Base-by-base conservation (phyloP, 2,888 invertebrate species). In the Meliscaeva auricollis region DNA sequence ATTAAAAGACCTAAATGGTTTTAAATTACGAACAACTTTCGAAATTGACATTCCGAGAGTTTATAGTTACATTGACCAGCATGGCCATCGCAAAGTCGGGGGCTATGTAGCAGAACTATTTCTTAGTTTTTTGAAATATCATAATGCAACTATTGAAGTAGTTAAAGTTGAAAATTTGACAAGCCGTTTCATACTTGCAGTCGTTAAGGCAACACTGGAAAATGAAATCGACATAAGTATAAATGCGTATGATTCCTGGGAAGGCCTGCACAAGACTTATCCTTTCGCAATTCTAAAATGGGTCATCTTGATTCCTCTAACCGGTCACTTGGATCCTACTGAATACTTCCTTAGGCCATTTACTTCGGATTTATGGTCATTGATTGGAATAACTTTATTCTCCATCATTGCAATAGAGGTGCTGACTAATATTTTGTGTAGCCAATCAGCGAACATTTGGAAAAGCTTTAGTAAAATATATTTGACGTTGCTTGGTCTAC, bases 321-420 rank as follows among this genome's bases (percentile, higher is more conserved):
- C 44, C 15, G 66, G 66, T 0, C 15, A 32, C n/a, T 11, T 75
- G 6, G 26, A 75, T 17, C 64, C 75, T 0, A 64, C 60, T 13
- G n/a, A 75, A 11, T 81, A 81, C 30, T 74, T 72, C 32, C 15
- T 72, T 13, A 26, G 66, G 30, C 66, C 75, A 5, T 76, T 76
- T 52, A 20, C 44, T 0, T 9, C 50, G 4, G 11, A 13, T 1
- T 17, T 35, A 8, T 81, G 81, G 81, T 11, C 32, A 13, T 54
- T 8, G 20, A 77, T 82, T 30, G 72, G 72, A 7, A 20, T 72
- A 1, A 68, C 30, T 4, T 38, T 77, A 0, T 13, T 22, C 5
- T 82, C 54, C 38, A 72, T 82, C 13, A 35, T 41, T 9, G 2
- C 3, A 11, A 38, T 38, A 9, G 9, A 38, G 9, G 5, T 58